Conservation (phyloP, 2,888 invertebrate genomes). For the Conus canariensis region DNA sequence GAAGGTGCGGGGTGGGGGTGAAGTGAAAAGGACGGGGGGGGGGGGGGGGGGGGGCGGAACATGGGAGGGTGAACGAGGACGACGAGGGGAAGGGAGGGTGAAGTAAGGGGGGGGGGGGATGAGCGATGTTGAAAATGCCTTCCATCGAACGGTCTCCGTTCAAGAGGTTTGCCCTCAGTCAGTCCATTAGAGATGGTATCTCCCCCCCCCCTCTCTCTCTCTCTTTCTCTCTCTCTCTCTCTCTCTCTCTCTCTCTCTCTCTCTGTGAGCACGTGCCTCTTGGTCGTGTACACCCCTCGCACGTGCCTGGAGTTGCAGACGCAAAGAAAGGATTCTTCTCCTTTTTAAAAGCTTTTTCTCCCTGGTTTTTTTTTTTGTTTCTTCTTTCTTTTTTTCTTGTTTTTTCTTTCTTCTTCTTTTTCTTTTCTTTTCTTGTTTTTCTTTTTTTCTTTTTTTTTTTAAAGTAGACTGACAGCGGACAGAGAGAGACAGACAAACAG, state of each 20-base stretch:
- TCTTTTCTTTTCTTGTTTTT: no score
- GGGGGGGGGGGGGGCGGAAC: not conserved
- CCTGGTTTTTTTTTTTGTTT: no score
- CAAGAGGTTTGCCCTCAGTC: not conserved
- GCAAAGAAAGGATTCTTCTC: no score
- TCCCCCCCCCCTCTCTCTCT: not conserved
- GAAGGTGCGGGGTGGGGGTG: not conserved
- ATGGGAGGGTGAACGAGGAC: not conserved
- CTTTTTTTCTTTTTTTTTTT: no score
- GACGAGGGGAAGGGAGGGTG: not conserved
- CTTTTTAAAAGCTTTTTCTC: no score
- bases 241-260: not conserved
- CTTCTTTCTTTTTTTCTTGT: no score
- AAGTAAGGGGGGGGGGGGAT: not conserved
- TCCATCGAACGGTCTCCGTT: not conserved
- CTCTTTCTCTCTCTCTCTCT: not conserved
- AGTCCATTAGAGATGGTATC: slow-evolving; percentile 12
- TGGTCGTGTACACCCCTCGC: not conserved
- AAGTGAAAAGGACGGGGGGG: not conserved
- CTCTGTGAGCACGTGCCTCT: not conserved
- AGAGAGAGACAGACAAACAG: slow-evolving; percentile 7
- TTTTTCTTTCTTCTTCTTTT: no score
- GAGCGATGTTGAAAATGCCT: not conserved
- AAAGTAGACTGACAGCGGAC: no score
- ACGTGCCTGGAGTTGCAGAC: not conserved